These are phyloP conservation scores for Hirtodrosophila alboralis DNA, from an alignment of 2,888 invertebrate species.

Conservation along the genomic window DNA sequence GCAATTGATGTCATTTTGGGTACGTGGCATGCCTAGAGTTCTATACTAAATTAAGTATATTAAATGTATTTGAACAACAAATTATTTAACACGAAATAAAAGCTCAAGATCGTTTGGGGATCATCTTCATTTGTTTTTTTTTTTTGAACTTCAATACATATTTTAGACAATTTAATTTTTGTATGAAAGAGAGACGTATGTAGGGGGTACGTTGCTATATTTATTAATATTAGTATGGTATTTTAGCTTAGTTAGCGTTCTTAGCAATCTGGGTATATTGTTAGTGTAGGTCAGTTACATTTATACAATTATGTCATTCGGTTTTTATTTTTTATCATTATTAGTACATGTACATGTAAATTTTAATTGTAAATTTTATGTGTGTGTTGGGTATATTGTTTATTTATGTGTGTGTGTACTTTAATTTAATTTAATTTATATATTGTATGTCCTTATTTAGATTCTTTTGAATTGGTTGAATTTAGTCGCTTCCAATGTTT, in stretches of 20 bases:
- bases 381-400: constrained; percentile 5
- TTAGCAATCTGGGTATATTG: constrained; percentile 40
- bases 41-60: constrained; percentile 6
- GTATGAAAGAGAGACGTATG: constrained; percentile 68
- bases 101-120: constrained; percentile 13
- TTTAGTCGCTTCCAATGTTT: constrained; percentile 34
- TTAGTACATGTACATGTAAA: constrained; percentile 12
- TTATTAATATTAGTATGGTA: constrained; percentile 47
- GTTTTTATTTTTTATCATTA: constrained; percentile 16
- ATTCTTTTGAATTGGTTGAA: constrained; percentile 40
- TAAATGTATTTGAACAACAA: constrained; percentile 48
- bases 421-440: constrained; percentile 5
- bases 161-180: constrained; percentile 12
- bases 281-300: constrained; percentile 55
- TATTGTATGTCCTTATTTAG: constrained; percentile 29
- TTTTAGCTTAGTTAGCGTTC: constrained; percentile 45
- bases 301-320: constrained; percentile 61
- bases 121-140: constrained; percentile 4
- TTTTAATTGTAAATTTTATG: constrained; percentile 1
- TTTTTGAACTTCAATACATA: constrained; percentile 23
- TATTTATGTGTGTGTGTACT: background rate
- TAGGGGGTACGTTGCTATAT: constrained; percentile 71
- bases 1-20: constrained; percentile 67
- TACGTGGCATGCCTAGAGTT: constrained; percentile 61
- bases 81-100: constrained; percentile 41